Percentiles rank a stretch among this genome's conserved stretches.
phyloP scores from a whole-genome alignment of 2,113 vertebrate genomes.

The Platanista minor region DNA sequence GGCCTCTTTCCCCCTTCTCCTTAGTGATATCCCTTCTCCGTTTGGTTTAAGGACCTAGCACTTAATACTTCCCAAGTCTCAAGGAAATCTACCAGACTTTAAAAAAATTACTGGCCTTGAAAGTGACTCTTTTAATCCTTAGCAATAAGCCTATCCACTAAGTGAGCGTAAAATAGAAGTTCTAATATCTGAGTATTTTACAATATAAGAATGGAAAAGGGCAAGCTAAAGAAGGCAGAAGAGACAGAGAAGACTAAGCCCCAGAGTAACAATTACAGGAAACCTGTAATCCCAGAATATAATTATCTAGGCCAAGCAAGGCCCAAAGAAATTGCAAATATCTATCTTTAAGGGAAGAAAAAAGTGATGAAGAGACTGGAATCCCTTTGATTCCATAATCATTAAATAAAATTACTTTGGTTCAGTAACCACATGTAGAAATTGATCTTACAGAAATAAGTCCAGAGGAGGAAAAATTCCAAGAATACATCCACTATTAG shows the following conservation, averaged over 20 bases:
- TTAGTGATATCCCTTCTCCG: background rate
- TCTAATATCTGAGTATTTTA: background rate
- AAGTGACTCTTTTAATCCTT: background rate
- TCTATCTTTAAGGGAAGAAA: background rate
- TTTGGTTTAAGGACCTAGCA: background rate
- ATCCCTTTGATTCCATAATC: background rate
- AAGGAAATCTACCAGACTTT: background rate
- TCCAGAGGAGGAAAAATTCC: no score
- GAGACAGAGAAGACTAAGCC: background rate
- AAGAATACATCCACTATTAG: background rate
- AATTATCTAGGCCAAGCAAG: background rate
- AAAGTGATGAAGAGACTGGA: background rate
- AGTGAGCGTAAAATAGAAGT: background rate
- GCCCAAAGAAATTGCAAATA: background rate
- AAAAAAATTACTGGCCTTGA: background rate
- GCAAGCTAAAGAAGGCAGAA: background rate
- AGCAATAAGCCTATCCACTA: background rate
- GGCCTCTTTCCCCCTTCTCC: background rate
- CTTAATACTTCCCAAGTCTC: background rate
- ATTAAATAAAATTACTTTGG: constrained; percentile 1
- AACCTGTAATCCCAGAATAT: background rate
- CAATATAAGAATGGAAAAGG: background rate
- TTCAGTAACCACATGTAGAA: constrained; percentile 1
- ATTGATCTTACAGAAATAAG: background rate
- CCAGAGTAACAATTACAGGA: background rate